phyloP scores from a whole-genome alignment of 1,140 invertebrate genomes.

The Trichogramma pretiosum region DNA sequence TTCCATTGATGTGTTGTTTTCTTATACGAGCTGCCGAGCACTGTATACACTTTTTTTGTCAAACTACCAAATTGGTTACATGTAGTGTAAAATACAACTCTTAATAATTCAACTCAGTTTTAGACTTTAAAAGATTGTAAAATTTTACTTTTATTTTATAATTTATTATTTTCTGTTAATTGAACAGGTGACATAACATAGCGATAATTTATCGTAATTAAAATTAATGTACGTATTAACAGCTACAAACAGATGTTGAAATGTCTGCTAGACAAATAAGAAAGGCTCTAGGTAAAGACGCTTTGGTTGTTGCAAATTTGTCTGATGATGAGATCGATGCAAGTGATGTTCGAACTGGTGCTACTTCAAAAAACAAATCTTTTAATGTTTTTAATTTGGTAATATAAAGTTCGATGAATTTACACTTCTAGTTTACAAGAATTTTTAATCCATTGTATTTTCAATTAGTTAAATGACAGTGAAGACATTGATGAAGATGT shows the following conservation, averaged over 20 bases:
- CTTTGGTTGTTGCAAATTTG: not conserved
- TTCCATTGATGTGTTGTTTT: too few relatives aligned
- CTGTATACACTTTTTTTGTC: too few relatives aligned
- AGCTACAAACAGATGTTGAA: conserved; percentile 1
- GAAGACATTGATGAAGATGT: conserved; percentile 8
- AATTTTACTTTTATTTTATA: not conserved
- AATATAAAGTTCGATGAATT: not conserved
- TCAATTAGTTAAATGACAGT: conserved; percentile 13
- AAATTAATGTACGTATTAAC: too few relatives aligned
- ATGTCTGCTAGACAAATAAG: conserved; percentile 16
- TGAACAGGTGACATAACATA: too few relatives aligned
- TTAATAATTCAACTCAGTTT: not conserved
- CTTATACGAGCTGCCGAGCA: too few relatives aligned
- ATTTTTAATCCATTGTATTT: not conserved
- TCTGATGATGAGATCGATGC: not conserved
- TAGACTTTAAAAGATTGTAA: not conserved
- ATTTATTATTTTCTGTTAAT: not conserved
- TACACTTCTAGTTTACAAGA: not conserved
- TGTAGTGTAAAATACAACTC: too few relatives aligned
- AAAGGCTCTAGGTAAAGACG: conserved; percentile 12
- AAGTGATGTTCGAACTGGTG: not conserved
- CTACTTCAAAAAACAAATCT: conserved; percentile 6
- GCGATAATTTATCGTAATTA: too few relatives aligned
- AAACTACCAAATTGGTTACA: too few relatives aligned
- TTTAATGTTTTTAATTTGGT: conserved; percentile 19